Evolutionary conservation across 2,888 invertebrate genomes (phyloP).

Genomic region (Hecatera dysodea): DNA sequence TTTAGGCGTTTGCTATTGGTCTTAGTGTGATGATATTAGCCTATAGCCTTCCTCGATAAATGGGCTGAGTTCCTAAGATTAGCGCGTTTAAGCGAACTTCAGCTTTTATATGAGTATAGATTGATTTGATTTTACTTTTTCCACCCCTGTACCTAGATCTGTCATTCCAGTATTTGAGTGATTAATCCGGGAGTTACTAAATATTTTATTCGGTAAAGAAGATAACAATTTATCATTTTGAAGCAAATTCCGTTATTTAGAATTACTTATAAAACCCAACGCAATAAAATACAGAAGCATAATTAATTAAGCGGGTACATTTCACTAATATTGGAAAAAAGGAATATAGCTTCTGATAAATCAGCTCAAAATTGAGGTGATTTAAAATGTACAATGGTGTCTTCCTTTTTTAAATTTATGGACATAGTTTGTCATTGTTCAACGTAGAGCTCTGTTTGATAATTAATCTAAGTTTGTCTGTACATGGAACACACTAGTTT

Average conservation of each 20-base stretch:
- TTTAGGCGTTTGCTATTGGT: constrained; percentile 4
- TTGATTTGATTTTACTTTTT: not conserved
- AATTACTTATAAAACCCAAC: not conserved
- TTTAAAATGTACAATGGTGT: not conserved
- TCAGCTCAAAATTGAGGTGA: not conserved
- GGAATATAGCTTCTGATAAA: constrained; percentile 14
- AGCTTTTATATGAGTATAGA: too few species aligned
- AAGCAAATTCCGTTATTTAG: not conserved
- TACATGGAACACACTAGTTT: constrained; percentile 20
- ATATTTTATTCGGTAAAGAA: too few species aligned
- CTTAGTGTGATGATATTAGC: too few species aligned
- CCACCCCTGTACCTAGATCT: not conserved
- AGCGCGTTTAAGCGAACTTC: too few species aligned
- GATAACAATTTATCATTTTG: not conserved
- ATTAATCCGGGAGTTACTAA: not conserved
- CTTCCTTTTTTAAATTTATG: constrained; percentile 1
- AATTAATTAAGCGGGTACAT: constrained; percentile 3
- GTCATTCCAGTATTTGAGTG: not conserved
- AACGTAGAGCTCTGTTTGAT: constrained; percentile 8
- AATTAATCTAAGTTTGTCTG: constrained; percentile 18
- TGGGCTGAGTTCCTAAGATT: too few species aligned
- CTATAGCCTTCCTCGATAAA: too few species aligned
- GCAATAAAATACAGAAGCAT: not conserved
- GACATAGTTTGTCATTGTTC: constrained; percentile 19
- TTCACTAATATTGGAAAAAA: not conserved